A percentile compares a stretch with the other conserved stretches of the same genome.
phyloP scores from a whole-genome alignment of 2,888 invertebrate species.

The Rhopalosiphum nymphaeae region DNA sequence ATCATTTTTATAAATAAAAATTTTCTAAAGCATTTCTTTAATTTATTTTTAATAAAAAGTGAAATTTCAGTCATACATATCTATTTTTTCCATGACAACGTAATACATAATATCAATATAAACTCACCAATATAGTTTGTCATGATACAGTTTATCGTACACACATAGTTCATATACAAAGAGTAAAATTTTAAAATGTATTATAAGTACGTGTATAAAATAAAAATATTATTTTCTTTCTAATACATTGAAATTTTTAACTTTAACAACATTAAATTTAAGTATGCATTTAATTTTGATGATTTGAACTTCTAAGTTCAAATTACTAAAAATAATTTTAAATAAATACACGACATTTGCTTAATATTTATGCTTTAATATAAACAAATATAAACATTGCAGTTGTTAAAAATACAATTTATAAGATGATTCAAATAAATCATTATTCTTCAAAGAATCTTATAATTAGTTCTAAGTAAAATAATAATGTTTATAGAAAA shows the following conservation, averaged over 20 bases:
- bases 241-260: not conserved
- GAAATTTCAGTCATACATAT: not conserved
- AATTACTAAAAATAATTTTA: not conserved
- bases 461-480: not conserved
- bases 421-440: not conserved
- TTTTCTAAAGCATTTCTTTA: not conserved
- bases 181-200: not conserved
- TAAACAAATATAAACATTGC: not conserved
- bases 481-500: not conserved
- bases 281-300: not conserved
- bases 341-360: not conserved
- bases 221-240: not conserved
- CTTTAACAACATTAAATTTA: not conserved
- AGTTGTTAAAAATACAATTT: not conserved
- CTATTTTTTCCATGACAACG: not conserved
- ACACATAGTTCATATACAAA: not conserved
- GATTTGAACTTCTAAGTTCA: not conserved
- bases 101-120: not conserved
- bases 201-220: not conserved
- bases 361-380: not conserved
- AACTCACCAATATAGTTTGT: not conserved
- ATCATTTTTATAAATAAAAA: not conserved
- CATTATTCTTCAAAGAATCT: not conserved
- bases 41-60: not conserved
- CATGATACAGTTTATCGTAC: not conserved